phyloP scores from a whole-genome alignment of 1,140 invertebrate genomes.

The Magallana ariakensis region DNA sequence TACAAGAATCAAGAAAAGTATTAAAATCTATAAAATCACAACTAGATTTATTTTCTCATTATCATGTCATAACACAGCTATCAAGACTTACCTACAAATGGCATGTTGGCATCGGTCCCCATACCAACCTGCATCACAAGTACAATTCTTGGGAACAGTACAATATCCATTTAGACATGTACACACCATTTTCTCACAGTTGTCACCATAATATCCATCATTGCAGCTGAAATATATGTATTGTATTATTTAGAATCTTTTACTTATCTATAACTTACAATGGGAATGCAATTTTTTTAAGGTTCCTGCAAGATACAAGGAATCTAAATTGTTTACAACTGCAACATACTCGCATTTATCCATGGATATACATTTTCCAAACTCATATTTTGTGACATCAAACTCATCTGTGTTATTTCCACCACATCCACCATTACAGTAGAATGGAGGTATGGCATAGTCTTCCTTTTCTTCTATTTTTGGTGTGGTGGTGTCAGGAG shows the following conservation, averaged over 20 bases:
- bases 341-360: conserved; percentile 57
- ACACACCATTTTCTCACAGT: conserved; percentile 57
- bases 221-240: conserved; percentile 46
- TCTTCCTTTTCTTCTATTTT: conserved; percentile 16
- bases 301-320: too few relatives aligned
- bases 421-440: conserved; percentile 57
- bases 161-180: conserved; percentile 58
- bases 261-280: too few relatives aligned
- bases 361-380: conserved; percentile 53
- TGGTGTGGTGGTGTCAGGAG: conserved; percentile 32
- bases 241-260: too few relatives aligned
- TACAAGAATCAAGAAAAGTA: not conserved
- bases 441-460: conserved; percentile 57
- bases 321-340: not conserved
- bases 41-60: not conserved
- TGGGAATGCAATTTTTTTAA: too few relatives aligned
- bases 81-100: conserved; percentile 49
- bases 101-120: conserved; percentile 52
- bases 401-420: conserved; percentile 39
- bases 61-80: not conserved
- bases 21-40: not conserved
- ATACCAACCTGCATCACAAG: conserved; percentile 55
- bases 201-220: conserved; percentile 53
- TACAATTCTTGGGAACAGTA: conserved; percentile 52
- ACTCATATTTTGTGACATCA: conserved; percentile 58